Evolutionary conservation across 2,113 vertebrate species (phyloP), one percentile per base, ranked within the genome.

Genomic region (Microtus pennsylvanicus): DNA sequence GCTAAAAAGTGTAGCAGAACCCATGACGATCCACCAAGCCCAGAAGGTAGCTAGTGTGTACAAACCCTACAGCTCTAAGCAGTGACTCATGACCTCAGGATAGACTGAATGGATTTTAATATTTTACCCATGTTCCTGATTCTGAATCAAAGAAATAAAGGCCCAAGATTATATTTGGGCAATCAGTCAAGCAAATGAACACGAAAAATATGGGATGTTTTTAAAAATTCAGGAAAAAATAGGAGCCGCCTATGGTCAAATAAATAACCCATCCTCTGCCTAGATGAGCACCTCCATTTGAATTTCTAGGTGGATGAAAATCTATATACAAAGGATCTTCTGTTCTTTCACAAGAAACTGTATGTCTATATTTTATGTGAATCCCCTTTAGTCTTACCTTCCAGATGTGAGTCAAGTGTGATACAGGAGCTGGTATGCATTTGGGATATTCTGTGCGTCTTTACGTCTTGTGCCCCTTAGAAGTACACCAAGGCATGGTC

Each of bases 1-100:
- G 69, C 42, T 16, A 70, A 96, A 75, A 89, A 92, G 70, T 83
- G 72, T 94, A 88, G 87, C 30, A 58, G 26, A 67, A 14, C 14
- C 67, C 55, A 2, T 28, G 47, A 55, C 85, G 58, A 12, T 11
- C 13, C 38, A 33, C 38, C 77, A 61, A 72, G 19, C 74, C 30
- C 5, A 80, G 69, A 82, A 76, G 55, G 69, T 42, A 91, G 38
- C 5, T 77, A 30, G 63, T 47, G 1, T 93, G 58, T 80, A 33
- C 78, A 91, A 72, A 13, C 8, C 63, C 61, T 83, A 0, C 3
- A 58, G 21, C 82, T 17, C 70, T 92, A 30, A 94, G 45, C 50
- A 58, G 13, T 7, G 42, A 13, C 47, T 47, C n/a, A 63, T n/a
- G 35, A 45, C 89, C 91, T 89, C 33, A 38, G 52, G 38, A 14